Evolutionary conservation across 2,888 invertebrate species (phyloP), one percentile per base, ranked within the genome.

Genomic region (Troides aeacus): DNA sequence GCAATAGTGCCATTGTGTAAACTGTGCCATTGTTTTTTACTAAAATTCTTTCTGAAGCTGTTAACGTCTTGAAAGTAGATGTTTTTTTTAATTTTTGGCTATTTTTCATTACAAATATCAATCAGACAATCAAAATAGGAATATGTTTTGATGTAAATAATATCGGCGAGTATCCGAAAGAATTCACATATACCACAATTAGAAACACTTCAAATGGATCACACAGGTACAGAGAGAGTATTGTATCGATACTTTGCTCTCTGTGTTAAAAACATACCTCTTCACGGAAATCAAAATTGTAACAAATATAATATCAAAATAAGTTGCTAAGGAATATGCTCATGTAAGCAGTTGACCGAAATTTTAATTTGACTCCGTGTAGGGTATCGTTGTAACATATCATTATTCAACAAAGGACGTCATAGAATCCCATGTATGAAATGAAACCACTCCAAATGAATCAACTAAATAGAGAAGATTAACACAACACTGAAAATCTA

Each of bases 241-340:
- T 82, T 82, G 87, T 88, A 87, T 75, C 75, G 83, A 87, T 89
- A 92, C 90, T 86, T 88, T 92, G 67, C 74, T 81, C 84, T 81
- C 83, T 76, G 79, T 72, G 76, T 68, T 72, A 71, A 65, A 76
- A 78, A 75, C 73, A 58, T n/a, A 63, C 18, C 18, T 57, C 64
- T 70, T 15, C 42, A 66, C 64, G 62, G 30, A 57, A 53, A n/a
- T 12, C 6, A 60, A n/a, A 53, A 36, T 36, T 23, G n/a, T 36
- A 64, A 7, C 18, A 53, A 46, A 63, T 46, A 12, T 21, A 21
- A 21, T 21, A 21, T 21, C 21, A 15, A 53, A 6, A 18, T 53
- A 6, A 58, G 46, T 46, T 46, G 46, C 0, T 15, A 15, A 59
- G 23, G 30, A n/a, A 46, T 39, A 64, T 50, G 21, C 23, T n/a